Conservation (phyloP, 1,140 invertebrate genomes). For the Pseudachorutes palmiensis region DNA sequence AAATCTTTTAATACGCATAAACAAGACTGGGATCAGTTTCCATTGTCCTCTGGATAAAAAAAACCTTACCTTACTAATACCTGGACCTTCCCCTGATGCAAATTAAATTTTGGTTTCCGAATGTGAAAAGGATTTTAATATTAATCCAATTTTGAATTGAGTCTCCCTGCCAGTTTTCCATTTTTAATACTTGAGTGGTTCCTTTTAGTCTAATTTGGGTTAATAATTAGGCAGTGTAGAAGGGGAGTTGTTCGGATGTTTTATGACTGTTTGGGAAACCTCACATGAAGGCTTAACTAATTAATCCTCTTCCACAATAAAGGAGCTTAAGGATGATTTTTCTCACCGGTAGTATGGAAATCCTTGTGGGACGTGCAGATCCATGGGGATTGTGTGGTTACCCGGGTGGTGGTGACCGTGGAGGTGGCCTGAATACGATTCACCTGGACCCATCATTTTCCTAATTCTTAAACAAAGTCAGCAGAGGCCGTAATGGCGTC, state of each 20-base stretch:
- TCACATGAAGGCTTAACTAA: slow-evolving; percentile 1
- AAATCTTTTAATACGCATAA: neutral
- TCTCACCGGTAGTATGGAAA: slow-evolving; percentile 78
- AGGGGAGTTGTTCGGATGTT: neutral
- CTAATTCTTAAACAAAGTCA: neutral
- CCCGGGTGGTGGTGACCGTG: slow-evolving; percentile 44
- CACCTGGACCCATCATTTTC: slow-evolving; percentile 38
- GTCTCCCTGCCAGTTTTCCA: neutral
- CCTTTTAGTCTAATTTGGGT: neutral
- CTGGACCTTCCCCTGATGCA: neutral
- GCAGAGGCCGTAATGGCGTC: no score
- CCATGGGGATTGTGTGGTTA: slow-evolving; percentile 63
- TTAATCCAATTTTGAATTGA: slow-evolving; percentile 3
- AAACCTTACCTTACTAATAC: neutral
- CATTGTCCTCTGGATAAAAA: neutral
- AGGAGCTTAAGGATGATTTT: neutral
- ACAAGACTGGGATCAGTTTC: neutral
- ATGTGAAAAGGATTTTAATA: slow-evolving; percentile 1
- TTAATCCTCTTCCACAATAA: neutral
- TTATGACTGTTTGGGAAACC: neutral
- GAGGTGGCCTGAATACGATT: slow-evolving; percentile 32
- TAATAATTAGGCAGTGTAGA: slow-evolving; percentile 14
- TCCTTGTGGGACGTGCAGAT: slow-evolving; percentile 74
- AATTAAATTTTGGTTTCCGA: neutral
- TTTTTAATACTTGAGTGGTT: neutral